A percentile compares a stretch with the other conserved stretches of the same genome.
phyloP scores from a whole-genome alignment of 1,140 invertebrate species.

The Melitaea cinxia region DNA sequence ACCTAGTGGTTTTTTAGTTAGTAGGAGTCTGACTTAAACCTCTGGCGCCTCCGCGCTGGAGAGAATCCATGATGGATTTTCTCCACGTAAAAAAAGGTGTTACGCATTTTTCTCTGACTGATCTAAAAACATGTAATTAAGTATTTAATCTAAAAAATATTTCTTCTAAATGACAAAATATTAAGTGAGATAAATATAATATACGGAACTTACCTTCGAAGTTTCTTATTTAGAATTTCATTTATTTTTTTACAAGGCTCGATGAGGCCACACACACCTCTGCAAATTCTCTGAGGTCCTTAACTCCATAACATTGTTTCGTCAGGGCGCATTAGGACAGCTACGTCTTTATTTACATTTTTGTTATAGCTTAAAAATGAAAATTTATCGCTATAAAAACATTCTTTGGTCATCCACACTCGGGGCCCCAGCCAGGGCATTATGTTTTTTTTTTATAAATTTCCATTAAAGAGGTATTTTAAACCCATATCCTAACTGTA shows the following conservation, averaged over 20 bases:
- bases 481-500: background rate
- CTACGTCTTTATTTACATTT: conserved; percentile 56
- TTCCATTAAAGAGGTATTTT: conserved; percentile 12
- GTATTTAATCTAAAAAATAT: too few species aligned
- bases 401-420: conserved; percentile 24
- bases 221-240: conserved; percentile 11
- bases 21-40: too few species aligned
- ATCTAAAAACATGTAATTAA: too few species aligned
- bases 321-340: conserved; percentile 41
- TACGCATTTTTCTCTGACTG: too few species aligned
- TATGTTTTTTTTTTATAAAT: background rate
- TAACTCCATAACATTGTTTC: conserved; percentile 53
- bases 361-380: conserved; percentile 49
- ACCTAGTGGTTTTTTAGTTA: too few species aligned
- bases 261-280: conserved; percentile 43
- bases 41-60: too few species aligned
- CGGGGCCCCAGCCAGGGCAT: background rate
- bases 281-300: conserved; percentile 46
- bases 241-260: conserved; percentile 10
- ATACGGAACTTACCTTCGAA: conserved; percentile 18
- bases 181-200: background rate
- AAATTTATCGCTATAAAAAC: conserved; percentile 43
- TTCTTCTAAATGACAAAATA: too few species aligned
- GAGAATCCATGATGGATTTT: too few species aligned
- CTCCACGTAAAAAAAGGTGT: too few species aligned